phyloP scores from a whole-genome alignment of 2,113 vertebrate species.

The Alces alces region DNA sequence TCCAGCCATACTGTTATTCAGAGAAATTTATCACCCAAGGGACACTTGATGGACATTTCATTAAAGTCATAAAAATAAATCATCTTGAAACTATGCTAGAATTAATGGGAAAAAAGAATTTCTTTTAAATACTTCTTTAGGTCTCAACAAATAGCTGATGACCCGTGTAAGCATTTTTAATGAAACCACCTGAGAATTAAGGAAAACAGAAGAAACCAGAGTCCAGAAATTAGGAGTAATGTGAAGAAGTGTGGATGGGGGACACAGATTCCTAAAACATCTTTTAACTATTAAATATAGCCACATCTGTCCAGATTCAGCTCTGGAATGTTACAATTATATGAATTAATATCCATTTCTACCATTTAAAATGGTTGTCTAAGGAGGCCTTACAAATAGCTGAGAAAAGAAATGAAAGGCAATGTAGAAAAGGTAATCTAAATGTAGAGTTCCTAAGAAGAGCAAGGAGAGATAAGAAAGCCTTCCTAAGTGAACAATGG shows the following conservation, averaged over 20 bases:
- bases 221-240: not conserved
- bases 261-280: not conserved
- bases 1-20: not conserved
- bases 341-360: not conserved
- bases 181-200: not conserved
- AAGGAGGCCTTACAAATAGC: not conserved
- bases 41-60: not conserved
- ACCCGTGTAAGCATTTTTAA: not conserved
- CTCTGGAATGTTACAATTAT: not conserved
- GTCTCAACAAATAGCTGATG: not conserved
- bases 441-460: not conserved
- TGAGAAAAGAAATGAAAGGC: not conserved
- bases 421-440: not conserved
- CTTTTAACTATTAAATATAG: not conserved
- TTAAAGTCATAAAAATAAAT: not conserved
- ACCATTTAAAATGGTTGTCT: not conserved
- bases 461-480: not conserved
- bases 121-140: not conserved
- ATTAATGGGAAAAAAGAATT: not conserved
- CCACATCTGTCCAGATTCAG: not conserved
- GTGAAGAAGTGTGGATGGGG: accelerated
- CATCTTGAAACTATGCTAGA: not conserved
- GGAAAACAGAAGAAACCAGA: not conserved
- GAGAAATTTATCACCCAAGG: not conserved
- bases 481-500: not conserved